A percentile compares a stretch with the other conserved stretches of the same genome.
phyloP scores from a whole-genome alignment of 2,888 invertebrate species.

The Apamea crenata region DNA sequence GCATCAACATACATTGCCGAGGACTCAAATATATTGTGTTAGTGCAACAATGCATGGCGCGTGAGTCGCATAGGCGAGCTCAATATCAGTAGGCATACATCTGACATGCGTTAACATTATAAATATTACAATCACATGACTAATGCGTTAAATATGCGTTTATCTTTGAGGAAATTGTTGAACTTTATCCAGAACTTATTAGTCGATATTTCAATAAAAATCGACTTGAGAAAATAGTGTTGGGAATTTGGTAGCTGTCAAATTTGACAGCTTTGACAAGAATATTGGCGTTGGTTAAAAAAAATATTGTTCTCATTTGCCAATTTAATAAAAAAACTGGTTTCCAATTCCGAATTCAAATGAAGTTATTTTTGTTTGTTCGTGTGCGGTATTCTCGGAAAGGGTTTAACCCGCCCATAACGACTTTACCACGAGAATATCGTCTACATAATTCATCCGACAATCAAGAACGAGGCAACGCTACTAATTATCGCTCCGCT shows the following conservation, averaged over 20 bases:
- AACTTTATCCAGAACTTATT: conserved; percentile 23
- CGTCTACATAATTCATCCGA: conserved; percentile 56
- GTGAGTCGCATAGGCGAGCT: conserved; percentile 67
- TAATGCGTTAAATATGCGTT: conserved; percentile 61
- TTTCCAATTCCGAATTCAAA: conserved; percentile 44
- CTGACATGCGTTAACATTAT: conserved; percentile 51
- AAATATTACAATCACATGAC: conserved; percentile 64
- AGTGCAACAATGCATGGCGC: conserved; percentile 59
- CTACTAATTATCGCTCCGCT: conserved; percentile 56
- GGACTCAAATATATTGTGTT: conserved; percentile 54
- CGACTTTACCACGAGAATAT: conserved; percentile 49
- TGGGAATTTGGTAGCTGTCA: not conserved
- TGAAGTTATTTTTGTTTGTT: conserved; percentile 43
- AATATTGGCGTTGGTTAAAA: not conserved
- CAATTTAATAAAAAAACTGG: conserved; percentile 31
- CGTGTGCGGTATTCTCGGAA: conserved; percentile 50
- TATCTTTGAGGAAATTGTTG: conserved; percentile 35
- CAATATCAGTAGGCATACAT: conserved; percentile 56
- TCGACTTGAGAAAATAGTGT: not conserved
- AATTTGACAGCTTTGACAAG: conserved; percentile 14
- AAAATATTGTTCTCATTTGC: conserved; percentile 16
- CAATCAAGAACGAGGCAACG: conserved; percentile 43
- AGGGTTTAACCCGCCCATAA: conserved; percentile 46
- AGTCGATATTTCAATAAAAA: conserved; percentile 4
- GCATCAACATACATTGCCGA: conserved; percentile 39